These are phyloP conservation scores for Lethenteron reissneri DNA, from an alignment of 2,113 vertebrate species.

Conservation along the genomic window DNA sequence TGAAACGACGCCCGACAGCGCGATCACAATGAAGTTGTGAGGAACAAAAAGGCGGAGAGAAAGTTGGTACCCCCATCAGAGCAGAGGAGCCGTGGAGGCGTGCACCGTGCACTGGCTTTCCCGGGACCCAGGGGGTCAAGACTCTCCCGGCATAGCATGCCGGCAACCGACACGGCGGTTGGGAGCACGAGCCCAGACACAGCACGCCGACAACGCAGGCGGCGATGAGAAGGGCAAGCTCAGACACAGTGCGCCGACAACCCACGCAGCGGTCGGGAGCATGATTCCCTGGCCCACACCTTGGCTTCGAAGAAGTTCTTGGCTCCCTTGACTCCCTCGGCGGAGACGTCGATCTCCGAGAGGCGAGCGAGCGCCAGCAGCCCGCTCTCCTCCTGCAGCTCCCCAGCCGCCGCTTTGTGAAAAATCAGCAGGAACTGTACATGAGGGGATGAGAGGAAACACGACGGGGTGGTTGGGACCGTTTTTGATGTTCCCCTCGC, in stretches of 20 bases:
- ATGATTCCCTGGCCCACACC: conserved; percentile 22
- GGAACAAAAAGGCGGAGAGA: too few species aligned
- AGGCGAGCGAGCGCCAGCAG: conserved; percentile 64
- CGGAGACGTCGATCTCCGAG: conserved; percentile 66
- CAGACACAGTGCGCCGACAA: neutral
- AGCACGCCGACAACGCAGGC: accelerated
- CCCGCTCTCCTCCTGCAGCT: conserved; percentile 65
- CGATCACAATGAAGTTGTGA: too few species aligned
- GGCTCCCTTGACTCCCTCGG: conserved; percentile 68
- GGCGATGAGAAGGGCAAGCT: neutral
- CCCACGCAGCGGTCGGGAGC: neutral
- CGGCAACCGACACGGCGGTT: accelerated
- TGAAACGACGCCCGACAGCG: too few species aligned
- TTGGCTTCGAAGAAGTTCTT: conserved; percentile 90
- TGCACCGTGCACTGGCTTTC: too few species aligned
- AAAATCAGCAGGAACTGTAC: conserved; percentile 73
- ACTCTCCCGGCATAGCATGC: neutral
- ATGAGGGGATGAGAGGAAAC: neutral
- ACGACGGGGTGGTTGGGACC: neutral
- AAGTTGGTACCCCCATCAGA: too few species aligned
- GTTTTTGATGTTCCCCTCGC: too few species aligned
- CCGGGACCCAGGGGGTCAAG: too few species aligned
- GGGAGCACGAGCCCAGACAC: neutral
- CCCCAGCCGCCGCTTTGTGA: conserved; percentile 53
- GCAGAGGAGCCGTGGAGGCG: too few species aligned